Conservation (phyloP, 2,797 vertebrate species). For the Etheostoma nigrum region DNA sequence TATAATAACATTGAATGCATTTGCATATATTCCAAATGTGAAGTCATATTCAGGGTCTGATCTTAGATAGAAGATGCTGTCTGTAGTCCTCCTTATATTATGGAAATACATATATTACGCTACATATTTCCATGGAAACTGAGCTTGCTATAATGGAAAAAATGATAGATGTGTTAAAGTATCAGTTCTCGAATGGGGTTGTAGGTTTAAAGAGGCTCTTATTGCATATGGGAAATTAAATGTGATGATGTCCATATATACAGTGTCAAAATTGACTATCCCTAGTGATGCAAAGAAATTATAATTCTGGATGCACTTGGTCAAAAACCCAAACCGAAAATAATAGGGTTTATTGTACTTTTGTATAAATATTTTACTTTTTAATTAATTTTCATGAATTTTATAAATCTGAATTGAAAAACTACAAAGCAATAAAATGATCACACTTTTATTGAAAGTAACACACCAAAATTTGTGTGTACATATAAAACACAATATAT, state of each 20-base stretch:
- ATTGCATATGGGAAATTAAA: slow-evolving; percentile 13
- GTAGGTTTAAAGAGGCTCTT: slow-evolving; percentile 13
- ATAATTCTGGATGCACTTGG: too few relatives aligned
- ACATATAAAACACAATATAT: too few relatives aligned
- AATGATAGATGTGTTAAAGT: slow-evolving; percentile 19
- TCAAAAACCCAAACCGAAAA: too few relatives aligned
- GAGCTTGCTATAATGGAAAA: slow-evolving; percentile 16
- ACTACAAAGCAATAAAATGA: too few relatives aligned
- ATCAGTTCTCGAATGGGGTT: slow-evolving; percentile 10
- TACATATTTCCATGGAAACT: slow-evolving; percentile 63
- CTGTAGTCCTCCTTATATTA: slow-evolving; percentile 5
- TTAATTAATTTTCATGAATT: too few relatives aligned
- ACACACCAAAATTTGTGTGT: too few relatives aligned
- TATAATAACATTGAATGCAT: slow-evolving; percentile 36
- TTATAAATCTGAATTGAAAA: too few relatives aligned
- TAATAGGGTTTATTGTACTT: too few relatives aligned
- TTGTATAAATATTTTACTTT: too few relatives aligned
- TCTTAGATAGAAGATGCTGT: slow-evolving; percentile 6
- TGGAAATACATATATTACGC: slow-evolving; percentile 22
- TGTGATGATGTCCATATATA: slow-evolving; percentile 10
- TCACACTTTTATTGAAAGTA: too few relatives aligned
- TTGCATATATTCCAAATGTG: slow-evolving; percentile 44
- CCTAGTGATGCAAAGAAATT: too few relatives aligned
- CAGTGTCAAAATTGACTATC: not conserved
- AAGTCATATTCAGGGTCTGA: slow-evolving; percentile 40